Evolutionary conservation across 2,797 vertebrate genomes (phyloP).

Genomic region (Micrastur ruficollis): DNA sequence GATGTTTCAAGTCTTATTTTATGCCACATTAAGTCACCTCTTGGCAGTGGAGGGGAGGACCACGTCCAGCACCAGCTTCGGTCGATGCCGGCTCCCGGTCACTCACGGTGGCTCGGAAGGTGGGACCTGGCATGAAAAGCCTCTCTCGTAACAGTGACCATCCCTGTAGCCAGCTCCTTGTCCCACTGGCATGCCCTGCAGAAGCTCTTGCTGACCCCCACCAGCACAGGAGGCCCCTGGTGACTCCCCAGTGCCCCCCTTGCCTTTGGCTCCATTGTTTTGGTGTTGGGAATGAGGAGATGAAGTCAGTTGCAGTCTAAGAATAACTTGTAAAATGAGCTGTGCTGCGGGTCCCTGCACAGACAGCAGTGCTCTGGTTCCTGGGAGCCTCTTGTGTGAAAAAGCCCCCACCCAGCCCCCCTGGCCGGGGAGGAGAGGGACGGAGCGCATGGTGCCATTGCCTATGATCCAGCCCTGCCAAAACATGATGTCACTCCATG

Average conservation of each 20-base stretch:
- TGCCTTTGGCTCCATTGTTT: background rate
- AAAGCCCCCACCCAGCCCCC: background rate
- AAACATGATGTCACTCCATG: background rate
- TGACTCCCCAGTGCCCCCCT: background rate
- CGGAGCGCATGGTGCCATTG: background rate
- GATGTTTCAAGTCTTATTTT: background rate
- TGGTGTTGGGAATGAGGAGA: background rate
- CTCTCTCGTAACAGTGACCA: fast-evolving
- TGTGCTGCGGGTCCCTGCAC: background rate
- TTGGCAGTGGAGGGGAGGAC: background rate
- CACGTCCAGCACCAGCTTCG: fast-evolving
- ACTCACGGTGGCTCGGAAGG: background rate
- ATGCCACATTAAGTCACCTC: background rate
- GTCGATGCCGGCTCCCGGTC: background rate
- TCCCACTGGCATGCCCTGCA: background rate
- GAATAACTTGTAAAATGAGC: background rate
- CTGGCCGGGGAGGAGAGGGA: background rate
- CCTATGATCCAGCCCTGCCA: background rate
- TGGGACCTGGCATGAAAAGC: background rate
- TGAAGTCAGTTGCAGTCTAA: background rate
- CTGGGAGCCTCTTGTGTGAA: background rate
- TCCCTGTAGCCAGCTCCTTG: background rate
- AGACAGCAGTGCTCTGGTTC: background rate
- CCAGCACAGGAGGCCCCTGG: background rate
- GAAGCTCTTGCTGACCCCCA: background rate